phyloP scores from a whole-genome alignment of 2,888 invertebrate genomes.

The Leucophenga maculata region DNA sequence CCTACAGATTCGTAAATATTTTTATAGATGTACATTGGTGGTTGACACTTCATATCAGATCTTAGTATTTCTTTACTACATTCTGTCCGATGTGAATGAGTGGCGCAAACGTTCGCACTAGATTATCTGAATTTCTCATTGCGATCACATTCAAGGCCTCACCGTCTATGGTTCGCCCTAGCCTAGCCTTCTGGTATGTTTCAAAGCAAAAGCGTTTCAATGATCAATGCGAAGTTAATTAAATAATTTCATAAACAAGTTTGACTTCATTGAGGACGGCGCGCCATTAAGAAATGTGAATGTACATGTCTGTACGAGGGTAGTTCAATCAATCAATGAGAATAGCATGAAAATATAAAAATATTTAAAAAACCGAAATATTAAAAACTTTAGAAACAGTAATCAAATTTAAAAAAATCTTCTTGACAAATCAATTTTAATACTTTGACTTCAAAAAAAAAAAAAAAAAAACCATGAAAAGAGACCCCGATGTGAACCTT shows the following conservation, averaged over 20 bases:
- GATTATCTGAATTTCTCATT: conserved; percentile 21
- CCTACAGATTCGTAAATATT: neutral
- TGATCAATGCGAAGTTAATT: conserved; percentile 48
- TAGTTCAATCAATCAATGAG: no score
- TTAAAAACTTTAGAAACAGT: no score
- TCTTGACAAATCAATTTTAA: no score
- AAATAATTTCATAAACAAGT: conserved; percentile 57
- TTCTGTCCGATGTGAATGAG: neutral
- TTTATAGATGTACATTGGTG: neutral
- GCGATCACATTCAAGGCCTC: neutral
- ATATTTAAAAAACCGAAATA: no score
- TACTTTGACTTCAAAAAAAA: no score
- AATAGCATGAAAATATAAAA: no score
- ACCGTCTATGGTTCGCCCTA: neutral
- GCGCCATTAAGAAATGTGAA: neutral
- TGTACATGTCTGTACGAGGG: no score
- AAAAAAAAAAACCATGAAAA: no score
- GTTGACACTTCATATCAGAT: neutral
- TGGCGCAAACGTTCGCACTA: conserved; percentile 18
- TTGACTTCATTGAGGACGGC: conserved; percentile 29
- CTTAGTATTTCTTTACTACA: neutral
- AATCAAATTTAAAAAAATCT: no score
- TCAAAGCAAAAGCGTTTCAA: conserved; percentile 25
- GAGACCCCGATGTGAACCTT: no score
- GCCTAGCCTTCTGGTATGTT: conserved; percentile 10